phyloP scores from a whole-genome alignment of 2,888 invertebrate genomes.

The Napeogenes sylphis region DNA sequence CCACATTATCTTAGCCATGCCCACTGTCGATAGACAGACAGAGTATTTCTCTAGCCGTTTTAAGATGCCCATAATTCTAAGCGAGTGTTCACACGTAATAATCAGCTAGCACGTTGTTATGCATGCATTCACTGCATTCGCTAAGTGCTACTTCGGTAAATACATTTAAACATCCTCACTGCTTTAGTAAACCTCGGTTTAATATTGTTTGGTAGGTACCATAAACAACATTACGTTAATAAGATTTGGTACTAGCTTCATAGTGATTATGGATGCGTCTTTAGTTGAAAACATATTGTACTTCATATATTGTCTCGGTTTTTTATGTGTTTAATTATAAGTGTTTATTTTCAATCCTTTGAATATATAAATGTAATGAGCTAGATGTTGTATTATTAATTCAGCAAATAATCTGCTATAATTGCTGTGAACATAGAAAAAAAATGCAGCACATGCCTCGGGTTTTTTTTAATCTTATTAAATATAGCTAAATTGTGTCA shows the following conservation, averaged over 20 bases:
- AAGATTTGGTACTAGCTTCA: background rate
- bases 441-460: background rate
- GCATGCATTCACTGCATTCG: conserved; percentile 46
- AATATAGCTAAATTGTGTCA: conserved; percentile 16
- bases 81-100: conserved; percentile 63
- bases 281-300: background rate
- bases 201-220: conserved; percentile 3
- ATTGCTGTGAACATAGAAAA: background rate
- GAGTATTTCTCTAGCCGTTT: conserved; percentile 53
- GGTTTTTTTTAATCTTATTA: conserved; percentile 8
- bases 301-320: too few species aligned
- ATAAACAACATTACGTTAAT: conserved; percentile 1
- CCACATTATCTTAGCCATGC: conserved; percentile 35
- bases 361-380: too few species aligned
- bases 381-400: too few species aligned
- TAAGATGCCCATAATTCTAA: conserved; percentile 63
- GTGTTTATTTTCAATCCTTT: too few species aligned
- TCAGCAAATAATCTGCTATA: background rate
- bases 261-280: background rate
- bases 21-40: conserved; percentile 49
- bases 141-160: conserved; percentile 40
- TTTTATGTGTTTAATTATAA: too few species aligned
- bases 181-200: conserved; percentile 25
- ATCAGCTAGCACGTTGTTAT: conserved; percentile 57
- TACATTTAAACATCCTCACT: conserved; percentile 31